Conservation (phyloP, 1,140 invertebrate species). For the Aporrectodea caliginosa region DNA sequence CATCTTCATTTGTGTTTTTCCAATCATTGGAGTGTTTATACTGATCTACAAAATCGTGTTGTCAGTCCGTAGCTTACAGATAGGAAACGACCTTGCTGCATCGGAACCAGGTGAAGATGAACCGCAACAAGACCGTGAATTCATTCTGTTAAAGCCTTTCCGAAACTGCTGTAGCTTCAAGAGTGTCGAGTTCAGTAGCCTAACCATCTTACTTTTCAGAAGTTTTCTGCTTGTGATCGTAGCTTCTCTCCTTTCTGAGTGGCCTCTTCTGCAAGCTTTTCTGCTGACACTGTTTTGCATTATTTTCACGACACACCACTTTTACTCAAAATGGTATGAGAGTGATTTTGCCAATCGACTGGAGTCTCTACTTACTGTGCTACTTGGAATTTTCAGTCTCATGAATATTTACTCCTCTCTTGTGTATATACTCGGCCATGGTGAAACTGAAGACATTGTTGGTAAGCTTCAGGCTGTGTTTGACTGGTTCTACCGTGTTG, state of each 20-base stretch:
- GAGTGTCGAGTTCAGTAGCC: too few species aligned
- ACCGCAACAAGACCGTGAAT: too few species aligned
- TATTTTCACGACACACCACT: neutral
- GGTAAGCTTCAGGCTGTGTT: neutral
- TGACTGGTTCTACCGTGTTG: neutral
- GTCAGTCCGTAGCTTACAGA: too few species aligned
- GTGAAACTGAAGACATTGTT: neutral
- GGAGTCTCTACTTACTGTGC: neutral
- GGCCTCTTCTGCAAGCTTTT: neutral
- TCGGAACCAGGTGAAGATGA: too few species aligned
- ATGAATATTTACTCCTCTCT: neutral
- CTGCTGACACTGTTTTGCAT: neutral
- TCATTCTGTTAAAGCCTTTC: too few species aligned
- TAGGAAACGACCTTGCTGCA: too few species aligned
- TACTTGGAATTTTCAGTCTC: neutral
- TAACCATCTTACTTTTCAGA: neutral
- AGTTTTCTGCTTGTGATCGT: neutral
- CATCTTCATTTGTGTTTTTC: neutral
- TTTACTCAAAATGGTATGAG: neutral
- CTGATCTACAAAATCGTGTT: neutral
- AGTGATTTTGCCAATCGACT: neutral
- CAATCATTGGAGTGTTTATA: neutral
- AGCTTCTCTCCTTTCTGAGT: neutral
- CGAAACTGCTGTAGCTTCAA: too few species aligned
- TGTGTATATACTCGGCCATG: neutral